Percentiles rank a stretch among this genome's conserved stretches.
These are phyloP conservation scores for Lordiphosa clarofinis DNA, from an alignment of 1,140 invertebrate species.

Conservation along the genomic window DNA sequence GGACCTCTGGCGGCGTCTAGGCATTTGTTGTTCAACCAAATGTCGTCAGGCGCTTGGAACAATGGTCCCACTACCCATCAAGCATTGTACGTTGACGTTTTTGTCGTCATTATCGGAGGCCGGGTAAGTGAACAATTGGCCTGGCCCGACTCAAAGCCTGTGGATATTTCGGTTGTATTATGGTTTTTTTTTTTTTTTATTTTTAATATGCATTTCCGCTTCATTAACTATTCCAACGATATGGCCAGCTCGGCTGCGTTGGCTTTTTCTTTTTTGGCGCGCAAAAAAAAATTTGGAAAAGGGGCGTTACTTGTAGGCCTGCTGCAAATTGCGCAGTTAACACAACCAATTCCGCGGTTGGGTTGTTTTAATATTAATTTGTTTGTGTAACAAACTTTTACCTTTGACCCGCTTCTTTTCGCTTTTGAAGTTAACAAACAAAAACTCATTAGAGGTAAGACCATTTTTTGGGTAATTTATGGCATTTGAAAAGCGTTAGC, in stretches of 20 bases:
- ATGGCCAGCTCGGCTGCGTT: slow-evolving; percentile 18
- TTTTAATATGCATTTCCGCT: slow-evolving; percentile 64
- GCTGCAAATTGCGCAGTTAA: slow-evolving; percentile 44
- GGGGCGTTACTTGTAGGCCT: slow-evolving; percentile 41
- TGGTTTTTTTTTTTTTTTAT: slow-evolving; percentile 10
- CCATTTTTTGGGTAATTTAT: slow-evolving; percentile 55
- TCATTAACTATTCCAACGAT: slow-evolving; percentile 54
- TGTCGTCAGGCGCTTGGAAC: slow-evolving; percentile 50
- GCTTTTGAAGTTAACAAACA: slow-evolving; percentile 35
- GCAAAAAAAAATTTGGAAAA: slow-evolving; percentile 25
- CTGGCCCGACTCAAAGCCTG: slow-evolving; percentile 24
- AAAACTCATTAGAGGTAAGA: slow-evolving; percentile 58
- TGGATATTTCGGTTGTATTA: slow-evolving; percentile 7
- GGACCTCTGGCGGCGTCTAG: slow-evolving; percentile 5
- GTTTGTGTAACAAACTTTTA: slow-evolving; percentile 32
- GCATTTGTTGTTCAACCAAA: slow-evolving; percentile 37
- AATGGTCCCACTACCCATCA: slow-evolving; percentile 44
- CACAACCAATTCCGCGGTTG: neutral
- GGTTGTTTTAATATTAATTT: slow-evolving; percentile 5
- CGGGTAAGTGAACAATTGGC: slow-evolving; percentile 67
- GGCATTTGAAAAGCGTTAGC: slow-evolving; percentile 10
- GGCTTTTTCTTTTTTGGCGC: slow-evolving; percentile 43
- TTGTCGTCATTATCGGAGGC: slow-evolving; percentile 19
- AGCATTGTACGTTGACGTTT: slow-evolving; percentile 20
- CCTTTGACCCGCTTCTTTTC: slow-evolving; percentile 19